Conservation (phyloP, 2,113 vertebrate genomes). For the Rostratula benghalensis region DNA sequence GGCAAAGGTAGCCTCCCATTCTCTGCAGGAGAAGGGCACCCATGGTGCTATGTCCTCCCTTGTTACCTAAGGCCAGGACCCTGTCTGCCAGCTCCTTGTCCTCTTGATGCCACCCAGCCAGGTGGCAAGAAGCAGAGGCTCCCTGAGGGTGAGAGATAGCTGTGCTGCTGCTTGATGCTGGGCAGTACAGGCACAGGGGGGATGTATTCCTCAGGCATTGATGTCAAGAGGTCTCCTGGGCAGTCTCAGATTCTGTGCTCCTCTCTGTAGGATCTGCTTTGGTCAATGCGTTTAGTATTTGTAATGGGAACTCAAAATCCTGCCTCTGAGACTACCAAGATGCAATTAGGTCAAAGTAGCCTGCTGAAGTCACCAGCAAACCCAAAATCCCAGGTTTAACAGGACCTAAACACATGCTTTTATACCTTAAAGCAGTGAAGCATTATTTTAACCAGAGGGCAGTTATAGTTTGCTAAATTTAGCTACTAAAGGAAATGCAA, state of each 20-base stretch:
- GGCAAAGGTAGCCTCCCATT: not conserved
- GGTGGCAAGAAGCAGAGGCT: not conserved
- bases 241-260: not conserved
- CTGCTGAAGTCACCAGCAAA: not conserved
- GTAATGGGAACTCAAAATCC: not conserved
- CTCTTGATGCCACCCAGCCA: accelerated
- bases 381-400: not conserved
- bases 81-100: not conserved
- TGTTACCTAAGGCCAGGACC: not conserved
- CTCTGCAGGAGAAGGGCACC: not conserved
- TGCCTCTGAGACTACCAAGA: not conserved
- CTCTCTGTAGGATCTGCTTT: not conserved
- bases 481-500: not conserved
- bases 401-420: not conserved
- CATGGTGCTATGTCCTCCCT: not conserved
- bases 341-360: not conserved
- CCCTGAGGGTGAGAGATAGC: not conserved
- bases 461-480: not conserved
- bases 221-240: not conserved
- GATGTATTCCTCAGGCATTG: not conserved
- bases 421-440: not conserved
- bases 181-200: accelerated
- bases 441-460: not conserved
- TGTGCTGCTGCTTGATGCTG: not conserved
- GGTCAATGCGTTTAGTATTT: not conserved